These are phyloP conservation scores for Phrynosoma blainvillii DNA, from an alignment of 2,113 vertebrate species.

Conservation along the genomic window DNA sequence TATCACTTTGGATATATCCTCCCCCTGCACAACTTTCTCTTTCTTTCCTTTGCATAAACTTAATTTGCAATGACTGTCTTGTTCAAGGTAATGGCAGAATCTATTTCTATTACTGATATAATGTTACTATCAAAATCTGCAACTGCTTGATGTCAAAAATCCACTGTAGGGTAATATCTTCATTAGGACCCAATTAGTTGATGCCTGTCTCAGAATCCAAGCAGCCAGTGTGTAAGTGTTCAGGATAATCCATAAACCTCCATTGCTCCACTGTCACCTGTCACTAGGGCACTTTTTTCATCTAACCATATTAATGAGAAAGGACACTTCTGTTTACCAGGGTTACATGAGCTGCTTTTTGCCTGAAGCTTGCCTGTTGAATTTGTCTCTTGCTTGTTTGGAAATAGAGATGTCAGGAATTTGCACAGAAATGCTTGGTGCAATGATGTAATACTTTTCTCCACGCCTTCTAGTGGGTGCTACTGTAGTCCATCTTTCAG, in stretches of 20 bases:
- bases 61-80: not conserved
- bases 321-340: not conserved
- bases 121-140: not conserved
- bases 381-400: not conserved
- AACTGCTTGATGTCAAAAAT: not conserved
- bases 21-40: too few relatives aligned
- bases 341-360: too few relatives aligned
- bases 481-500: conserved; percentile 25
- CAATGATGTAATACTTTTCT: not conserved
- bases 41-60: not conserved
- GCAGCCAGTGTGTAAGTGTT: not conserved
- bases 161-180: not conserved
- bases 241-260: not conserved
- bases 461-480: not conserved
- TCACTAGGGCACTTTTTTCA: not conserved
- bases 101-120: not conserved
- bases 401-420: not conserved
- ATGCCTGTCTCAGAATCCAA: not conserved
- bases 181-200: not conserved
- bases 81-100: not conserved
- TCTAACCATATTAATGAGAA: not conserved
- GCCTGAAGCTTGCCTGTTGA: not conserved
- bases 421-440: not conserved
- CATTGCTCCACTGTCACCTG: not conserved
- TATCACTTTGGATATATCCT: too few relatives aligned